These are phyloP conservation scores for Cervus canadensis DNA, from an alignment of 2,113 vertebrate genomes.

Conservation along the genomic window DNA sequence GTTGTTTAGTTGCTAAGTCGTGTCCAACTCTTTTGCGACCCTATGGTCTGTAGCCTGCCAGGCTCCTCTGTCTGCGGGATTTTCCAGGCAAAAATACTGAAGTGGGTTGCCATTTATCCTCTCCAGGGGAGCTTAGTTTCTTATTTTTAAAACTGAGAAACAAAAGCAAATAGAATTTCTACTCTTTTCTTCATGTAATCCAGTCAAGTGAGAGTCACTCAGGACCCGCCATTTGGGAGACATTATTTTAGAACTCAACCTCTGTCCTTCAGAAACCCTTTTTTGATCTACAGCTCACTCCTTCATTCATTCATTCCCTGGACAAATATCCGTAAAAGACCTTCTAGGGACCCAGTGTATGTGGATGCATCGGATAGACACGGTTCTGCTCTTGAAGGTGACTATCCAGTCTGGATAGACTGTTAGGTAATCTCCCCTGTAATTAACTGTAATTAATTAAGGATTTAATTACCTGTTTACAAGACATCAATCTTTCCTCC, in stretches of 20 bases:
- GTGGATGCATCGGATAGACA: rapidly evolving
- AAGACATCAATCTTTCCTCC: background rate
- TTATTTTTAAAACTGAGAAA: background rate
- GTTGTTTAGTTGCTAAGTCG: background rate
- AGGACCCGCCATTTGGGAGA: background rate
- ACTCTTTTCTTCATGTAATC: background rate
- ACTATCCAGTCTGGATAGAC: rapidly evolving
- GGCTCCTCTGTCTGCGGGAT: background rate
- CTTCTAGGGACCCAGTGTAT: background rate
- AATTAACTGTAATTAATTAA: background rate
- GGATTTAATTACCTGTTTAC: background rate
- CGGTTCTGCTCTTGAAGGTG: background rate
- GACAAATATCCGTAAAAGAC: background rate
- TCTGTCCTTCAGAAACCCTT: background rate
- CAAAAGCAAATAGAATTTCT: background rate
- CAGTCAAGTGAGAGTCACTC: background rate
- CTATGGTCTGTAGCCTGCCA: background rate
- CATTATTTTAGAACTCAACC: background rate
- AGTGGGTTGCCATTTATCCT: background rate
- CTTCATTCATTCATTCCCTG: background rate
- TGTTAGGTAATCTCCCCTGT: background rate
- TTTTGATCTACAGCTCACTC: background rate
- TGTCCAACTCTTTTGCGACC: background rate
- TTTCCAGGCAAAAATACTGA: background rate
- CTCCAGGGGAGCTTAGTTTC: background rate